Conservation (phyloP, 2,113 vertebrate species). For the Hypomesus transpacificus region DNA sequence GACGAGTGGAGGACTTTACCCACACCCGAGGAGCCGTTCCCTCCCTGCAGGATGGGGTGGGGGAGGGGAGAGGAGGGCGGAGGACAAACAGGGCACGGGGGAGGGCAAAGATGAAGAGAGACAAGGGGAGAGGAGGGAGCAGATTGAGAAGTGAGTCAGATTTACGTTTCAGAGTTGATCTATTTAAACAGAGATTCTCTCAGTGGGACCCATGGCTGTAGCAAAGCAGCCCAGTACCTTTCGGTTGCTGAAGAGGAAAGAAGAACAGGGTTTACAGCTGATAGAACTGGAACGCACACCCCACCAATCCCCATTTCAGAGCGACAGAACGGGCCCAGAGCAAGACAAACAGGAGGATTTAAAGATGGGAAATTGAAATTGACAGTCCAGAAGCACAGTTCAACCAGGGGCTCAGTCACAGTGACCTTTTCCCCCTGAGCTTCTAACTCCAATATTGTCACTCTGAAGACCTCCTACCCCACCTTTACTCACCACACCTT, state of each 20-base stretch:
- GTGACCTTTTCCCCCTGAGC: slow-evolving; percentile 41
- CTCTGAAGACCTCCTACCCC: too few species aligned
- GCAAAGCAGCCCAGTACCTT: slow-evolving; percentile 19
- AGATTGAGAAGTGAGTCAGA: not conserved
- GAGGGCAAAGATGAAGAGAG: not conserved
- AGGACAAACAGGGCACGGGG: not conserved
- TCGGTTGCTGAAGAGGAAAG: slow-evolving; percentile 35
- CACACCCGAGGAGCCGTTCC: slow-evolving; percentile 67
- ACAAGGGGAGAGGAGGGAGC: slow-evolving; percentile 8
- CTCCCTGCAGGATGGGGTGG: slow-evolving; percentile 43
- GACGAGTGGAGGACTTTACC: slow-evolving; percentile 84
- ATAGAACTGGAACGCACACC: slow-evolving; percentile 22
- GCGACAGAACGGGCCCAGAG: not conserved
- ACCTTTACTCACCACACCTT: too few species aligned
- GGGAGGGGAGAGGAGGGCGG: not conserved
- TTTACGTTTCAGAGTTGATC: slow-evolving; percentile 27
- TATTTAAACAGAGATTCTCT: slow-evolving; percentile 10
- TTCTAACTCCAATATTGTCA: slow-evolving; percentile 20
- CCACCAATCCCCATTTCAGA: slow-evolving; percentile 31
- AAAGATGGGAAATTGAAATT: slow-evolving; percentile 32
- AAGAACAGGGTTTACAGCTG: slow-evolving; percentile 15
- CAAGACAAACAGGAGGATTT: slow-evolving; percentile 29
- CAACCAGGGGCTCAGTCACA: slow-evolving; percentile 30
- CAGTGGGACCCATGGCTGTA: not conserved
- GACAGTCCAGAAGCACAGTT: slow-evolving; percentile 14